Base-by-base conservation (phyloP, 2,113 vertebrate species). In the Labeo rohita region DNA sequence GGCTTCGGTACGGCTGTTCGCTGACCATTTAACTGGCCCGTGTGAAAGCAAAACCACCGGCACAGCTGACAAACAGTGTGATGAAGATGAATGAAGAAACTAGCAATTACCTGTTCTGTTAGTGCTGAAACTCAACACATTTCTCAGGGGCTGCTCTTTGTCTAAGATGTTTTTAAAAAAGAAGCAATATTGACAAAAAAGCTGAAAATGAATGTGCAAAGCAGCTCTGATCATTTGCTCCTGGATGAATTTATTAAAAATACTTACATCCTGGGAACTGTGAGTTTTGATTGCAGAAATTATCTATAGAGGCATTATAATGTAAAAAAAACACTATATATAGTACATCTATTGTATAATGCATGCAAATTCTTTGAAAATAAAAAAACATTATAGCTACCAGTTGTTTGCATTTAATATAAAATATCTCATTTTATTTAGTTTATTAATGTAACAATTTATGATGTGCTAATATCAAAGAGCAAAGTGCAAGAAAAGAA, bases 11-110 rank as follows among this genome's bases (percentile, higher is more conserved):
- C 92, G 90, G 90, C 91, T 91, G 92, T 91, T 89, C 92, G 88
- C 92, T 92, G 94, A 92, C 91, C 93, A 90, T 85, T 92, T 93
- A 91, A 93, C 93, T 91, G 91, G 88, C 86, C 73, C 85, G 75
- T 86, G 66, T 84, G 65, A 87, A 80, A 80, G 90, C 89, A 91
- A 94, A 94, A 92, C 89, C 88, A 93, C 87, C 89, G 90, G 88
- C 16, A 63, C 84, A 87, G 74, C 76, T 73, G 70, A 73, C 50
- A 39, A 89, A 68, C 75, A 63, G 85, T 65, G 65, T 72, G 59
- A 73, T 81, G 23, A 39, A 81, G 77, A 89, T 54, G 21, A 47
- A 77, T 77, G 85, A 50, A 49, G 65, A 84, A 89, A 47, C 49
- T 45, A 21, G 9, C 54, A 80, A 61, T 80, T 84, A 86, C 49